Conservation (phyloP, 2,113 vertebrate genomes). For the Onychostruthus taczanowskii region DNA sequence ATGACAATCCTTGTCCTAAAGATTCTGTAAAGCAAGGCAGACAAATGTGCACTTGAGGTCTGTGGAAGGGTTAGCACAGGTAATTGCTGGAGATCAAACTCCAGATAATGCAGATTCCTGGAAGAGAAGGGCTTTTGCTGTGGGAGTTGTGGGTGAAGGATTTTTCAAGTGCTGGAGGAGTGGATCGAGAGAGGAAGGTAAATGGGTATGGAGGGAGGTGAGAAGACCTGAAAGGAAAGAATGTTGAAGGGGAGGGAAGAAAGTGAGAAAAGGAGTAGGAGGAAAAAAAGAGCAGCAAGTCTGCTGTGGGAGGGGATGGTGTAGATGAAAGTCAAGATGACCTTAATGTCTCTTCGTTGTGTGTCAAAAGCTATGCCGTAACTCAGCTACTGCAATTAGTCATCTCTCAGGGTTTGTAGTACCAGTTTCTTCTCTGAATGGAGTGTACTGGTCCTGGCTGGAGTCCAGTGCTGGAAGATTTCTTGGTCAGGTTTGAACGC, state of each 20-base stretch:
- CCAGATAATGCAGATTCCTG: background rate
- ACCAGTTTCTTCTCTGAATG: constrained; percentile 7
- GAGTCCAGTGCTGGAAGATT: background rate
- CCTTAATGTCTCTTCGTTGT: constrained; percentile 11
- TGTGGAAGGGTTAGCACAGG: background rate
- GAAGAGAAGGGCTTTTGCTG: background rate
- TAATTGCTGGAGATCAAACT: background rate
- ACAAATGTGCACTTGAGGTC: background rate
- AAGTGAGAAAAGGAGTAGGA: constrained; percentile 45
- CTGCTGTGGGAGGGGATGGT: constrained; percentile 41
- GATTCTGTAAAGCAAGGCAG: background rate
- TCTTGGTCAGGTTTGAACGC: background rate
- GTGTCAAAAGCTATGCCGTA: constrained; percentile 39
- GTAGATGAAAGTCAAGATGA: constrained; percentile 52
- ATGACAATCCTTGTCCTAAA: background rate
- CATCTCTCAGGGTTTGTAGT: background rate
- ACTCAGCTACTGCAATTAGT: constrained; percentile 45
- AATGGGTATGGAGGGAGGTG: background rate
- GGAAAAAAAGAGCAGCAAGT: constrained; percentile 30
- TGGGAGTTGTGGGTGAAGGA: background rate
- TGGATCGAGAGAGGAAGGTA: background rate
- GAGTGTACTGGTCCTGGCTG: background rate
- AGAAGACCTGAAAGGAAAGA: constrained; percentile 42
- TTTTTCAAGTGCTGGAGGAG: background rate
- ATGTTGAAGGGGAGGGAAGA: constrained; percentile 24